Percentiles rank a stretch among this genome's conserved stretches.
Conservation (phyloP, 2,888 invertebrate species). For the Plemyria rubiginata region DNA sequence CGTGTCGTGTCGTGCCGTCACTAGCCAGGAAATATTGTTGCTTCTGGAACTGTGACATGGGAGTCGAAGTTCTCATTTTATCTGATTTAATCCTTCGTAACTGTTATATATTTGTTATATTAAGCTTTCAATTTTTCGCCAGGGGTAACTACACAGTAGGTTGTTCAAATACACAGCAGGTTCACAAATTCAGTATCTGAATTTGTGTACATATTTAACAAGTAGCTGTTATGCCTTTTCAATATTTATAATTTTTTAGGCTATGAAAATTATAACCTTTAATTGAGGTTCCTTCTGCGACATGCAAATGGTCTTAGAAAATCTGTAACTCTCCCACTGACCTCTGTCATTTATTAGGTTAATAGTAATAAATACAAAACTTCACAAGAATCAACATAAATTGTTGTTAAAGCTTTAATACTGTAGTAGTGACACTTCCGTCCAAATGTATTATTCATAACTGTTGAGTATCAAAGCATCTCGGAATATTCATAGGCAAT, state of each 20-base stretch:
- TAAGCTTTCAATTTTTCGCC: too few species aligned
- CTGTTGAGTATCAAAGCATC: conserved; percentile 27
- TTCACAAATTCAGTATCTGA: too few species aligned
- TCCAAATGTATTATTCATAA: conserved; percentile 27
- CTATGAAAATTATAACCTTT: too few species aligned
- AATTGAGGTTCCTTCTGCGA: too few species aligned
- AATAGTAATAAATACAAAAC: not conserved
- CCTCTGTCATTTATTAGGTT: not conserved
- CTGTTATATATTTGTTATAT: too few species aligned
- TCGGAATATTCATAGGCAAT: conserved; percentile 35
- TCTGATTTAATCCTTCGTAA: conserved; percentile 17
- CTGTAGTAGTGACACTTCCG: conserved; percentile 11
- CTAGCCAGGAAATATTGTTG: conserved; percentile 42
- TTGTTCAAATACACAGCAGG: too few species aligned
- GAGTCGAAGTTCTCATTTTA: conserved; percentile 16
- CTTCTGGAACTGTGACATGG: conserved; percentile 21
- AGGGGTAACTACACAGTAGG: too few species aligned
- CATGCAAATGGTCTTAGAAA: too few species aligned
- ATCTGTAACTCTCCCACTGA: too few species aligned
- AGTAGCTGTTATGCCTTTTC: too few species aligned
- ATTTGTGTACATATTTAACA: not conserved
- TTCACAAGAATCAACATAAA: not conserved
- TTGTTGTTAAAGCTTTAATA: conserved; percentile 5
- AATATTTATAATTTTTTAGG: too few species aligned
- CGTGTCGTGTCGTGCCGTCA: conserved; percentile 48